Evolutionary conservation across 2,888 invertebrate genomes (phyloP).

Genomic region (Hanleya hanleyi): DNA sequence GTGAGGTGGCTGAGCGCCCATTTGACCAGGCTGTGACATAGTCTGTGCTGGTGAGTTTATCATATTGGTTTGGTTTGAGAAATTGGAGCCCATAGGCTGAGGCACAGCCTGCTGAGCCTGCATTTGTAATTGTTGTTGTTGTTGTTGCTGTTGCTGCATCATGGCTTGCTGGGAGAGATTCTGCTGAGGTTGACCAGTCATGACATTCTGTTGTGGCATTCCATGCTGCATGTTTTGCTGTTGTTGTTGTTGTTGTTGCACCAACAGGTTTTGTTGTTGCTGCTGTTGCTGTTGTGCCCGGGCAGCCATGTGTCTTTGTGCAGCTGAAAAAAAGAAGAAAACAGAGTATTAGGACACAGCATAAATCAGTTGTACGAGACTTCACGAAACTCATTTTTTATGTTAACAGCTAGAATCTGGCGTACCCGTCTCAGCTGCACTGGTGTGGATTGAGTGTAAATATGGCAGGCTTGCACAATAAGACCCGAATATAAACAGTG

Average conservation of each 20-base stretch:
- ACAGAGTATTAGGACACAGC: no score
- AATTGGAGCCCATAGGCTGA: neutral
- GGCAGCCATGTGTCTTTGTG: neutral
- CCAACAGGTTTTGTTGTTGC: conserved; percentile 25
- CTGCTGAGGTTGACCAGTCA: neutral
- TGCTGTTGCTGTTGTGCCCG: conserved; percentile 25
- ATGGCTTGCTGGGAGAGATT: neutral
- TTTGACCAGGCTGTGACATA: neutral
- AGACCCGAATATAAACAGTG: no score
- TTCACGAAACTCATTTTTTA: no score
- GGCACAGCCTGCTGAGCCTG: conserved; percentile 8
- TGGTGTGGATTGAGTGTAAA: no score
- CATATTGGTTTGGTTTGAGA: neutral
- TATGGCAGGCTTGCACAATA: no score
- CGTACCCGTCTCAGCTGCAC: no score
- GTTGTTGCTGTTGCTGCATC: conserved; percentile 31
- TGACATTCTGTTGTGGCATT: conserved; percentile 1
- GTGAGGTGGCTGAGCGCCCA: neutral
- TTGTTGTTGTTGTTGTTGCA: conserved; percentile 10
- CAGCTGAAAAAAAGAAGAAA: neutral
- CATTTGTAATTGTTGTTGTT: conserved; percentile 34
- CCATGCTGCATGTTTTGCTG: conserved; percentile 15
- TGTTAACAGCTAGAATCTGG: no score
- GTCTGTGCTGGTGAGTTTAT: neutral
- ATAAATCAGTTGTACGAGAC: no score